Base-by-base conservation (phyloP, 2,888 invertebrate species). In the Thera obeliscata region DNA sequence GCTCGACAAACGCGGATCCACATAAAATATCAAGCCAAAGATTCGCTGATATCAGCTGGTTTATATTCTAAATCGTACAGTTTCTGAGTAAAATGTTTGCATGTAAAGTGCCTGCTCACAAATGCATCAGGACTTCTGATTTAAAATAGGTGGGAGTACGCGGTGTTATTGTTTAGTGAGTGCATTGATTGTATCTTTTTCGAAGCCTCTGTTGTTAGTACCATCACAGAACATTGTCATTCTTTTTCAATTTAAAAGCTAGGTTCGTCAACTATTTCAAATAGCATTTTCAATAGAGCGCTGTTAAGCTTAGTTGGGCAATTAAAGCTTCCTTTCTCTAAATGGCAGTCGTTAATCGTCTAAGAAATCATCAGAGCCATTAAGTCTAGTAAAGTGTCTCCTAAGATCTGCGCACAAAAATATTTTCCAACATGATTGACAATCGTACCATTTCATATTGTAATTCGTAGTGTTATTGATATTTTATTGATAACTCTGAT, bases 41-140 rank as follows among this genome's bases (percentile, higher is more conserved):
- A 59, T 63, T 6, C 33, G 11, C 61, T 63, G 56, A 63, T 63
- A 57, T 33, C 56, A 60, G 56, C 35, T 41, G 3, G 41, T 56
- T 65, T 49, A 60, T 54, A 58, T 64, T 58, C 64, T 35, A 12
- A 8, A 54, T 38, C 12, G 54, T 59, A 48, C 7, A 9, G 33
- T 50, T 56, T 61, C 56, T 7, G 43, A 65, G 65, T 41, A 50
- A 61, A 61, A 57, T 54, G 9, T 50, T 64, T 48, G 59, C 64
- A 59, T 55, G 59, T 54, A 59, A 59, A 59, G 63, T 59, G 38
- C 48, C n/a, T 41, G 35, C 3, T 56, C 55, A 48, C 46, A 58
- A 56, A 36, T 58, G 59, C 64, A 64, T 38, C 54, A 38, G 33
- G 59, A 33, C 50, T 50, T 38, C 9, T 54, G 52, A 64, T 52